phyloP scores from a whole-genome alignment of 2,113 vertebrate genomes.

The Notarius quadriscutis region DNA sequence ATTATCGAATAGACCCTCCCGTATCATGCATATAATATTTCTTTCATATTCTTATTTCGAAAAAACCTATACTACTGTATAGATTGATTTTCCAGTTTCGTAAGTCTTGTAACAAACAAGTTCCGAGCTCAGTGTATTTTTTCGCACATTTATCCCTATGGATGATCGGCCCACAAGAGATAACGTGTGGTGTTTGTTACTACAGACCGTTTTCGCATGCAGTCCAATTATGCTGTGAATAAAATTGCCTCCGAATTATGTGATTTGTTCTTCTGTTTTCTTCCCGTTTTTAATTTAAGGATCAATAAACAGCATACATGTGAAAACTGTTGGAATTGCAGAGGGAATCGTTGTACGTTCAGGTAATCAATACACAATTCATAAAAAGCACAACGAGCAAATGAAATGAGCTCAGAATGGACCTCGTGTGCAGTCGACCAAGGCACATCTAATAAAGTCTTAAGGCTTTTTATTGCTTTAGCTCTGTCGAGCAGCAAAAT shows the following conservation, averaged over 20 bases:
- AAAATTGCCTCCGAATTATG: background rate
- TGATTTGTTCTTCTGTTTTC: background rate
- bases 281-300: background rate
- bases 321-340: background rate
- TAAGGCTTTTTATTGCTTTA: background rate
- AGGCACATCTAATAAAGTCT: slow-evolving; percentile 10
- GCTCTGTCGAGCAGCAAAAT: slow-evolving; percentile 1
- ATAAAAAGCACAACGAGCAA: background rate
- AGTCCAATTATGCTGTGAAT: background rate
- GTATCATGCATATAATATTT: background rate
- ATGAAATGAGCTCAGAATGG: slow-evolving; percentile 15
- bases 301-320: background rate
- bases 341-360: background rate
- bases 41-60: background rate
- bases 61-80: background rate
- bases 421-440: slow-evolving; percentile 10
- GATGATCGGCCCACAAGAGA: background rate
- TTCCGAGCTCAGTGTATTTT: background rate
- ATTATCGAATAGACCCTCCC: background rate
- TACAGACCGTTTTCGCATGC: background rate
- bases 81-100: background rate
- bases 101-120: background rate
- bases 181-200: background rate
- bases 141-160: background rate
- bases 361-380: slow-evolving; percentile 18